Conservation (phyloP, 2,797 vertebrate genomes). For the Catamblyrhynchus diadema region DNA sequence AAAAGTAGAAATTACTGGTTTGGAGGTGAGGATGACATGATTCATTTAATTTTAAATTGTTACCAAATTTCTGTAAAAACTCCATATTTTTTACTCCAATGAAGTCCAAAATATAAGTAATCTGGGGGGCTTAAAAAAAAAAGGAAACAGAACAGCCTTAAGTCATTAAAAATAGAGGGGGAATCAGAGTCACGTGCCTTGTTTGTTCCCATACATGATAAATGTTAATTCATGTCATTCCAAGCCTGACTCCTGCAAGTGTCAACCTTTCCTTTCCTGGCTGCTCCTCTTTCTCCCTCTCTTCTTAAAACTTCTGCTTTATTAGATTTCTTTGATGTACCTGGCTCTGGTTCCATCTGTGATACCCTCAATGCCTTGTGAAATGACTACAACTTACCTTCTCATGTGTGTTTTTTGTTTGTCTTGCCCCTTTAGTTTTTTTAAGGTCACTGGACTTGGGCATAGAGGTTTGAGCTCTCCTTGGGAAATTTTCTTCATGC, state of each 20-base stretch:
- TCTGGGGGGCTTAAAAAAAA: background rate
- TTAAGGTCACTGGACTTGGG: background rate
- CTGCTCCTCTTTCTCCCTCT: background rate
- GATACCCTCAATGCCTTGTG: background rate
- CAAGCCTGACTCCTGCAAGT: background rate
- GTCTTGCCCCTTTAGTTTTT: background rate
- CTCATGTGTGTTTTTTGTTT: background rate
- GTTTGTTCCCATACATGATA: background rate
- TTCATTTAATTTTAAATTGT: background rate
- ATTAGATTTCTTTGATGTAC: background rate
- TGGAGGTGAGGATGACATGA: background rate
- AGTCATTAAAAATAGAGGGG: background rate
- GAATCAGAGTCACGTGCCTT: background rate
- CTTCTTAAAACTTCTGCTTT: background rate
- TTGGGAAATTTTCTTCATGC: background rate
- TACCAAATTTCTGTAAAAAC: background rate
- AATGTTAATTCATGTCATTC: background rate
- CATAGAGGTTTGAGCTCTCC: background rate
- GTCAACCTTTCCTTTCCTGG: background rate
- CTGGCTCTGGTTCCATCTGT: background rate
- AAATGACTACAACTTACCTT: background rate
- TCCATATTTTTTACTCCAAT: background rate
- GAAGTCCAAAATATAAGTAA: background rate
- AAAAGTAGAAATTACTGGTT: background rate
- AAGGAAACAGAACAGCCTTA: background rate